Evolutionary conservation across 2,888 invertebrate species (phyloP).

Genomic region (Clivina fossor): DNA sequence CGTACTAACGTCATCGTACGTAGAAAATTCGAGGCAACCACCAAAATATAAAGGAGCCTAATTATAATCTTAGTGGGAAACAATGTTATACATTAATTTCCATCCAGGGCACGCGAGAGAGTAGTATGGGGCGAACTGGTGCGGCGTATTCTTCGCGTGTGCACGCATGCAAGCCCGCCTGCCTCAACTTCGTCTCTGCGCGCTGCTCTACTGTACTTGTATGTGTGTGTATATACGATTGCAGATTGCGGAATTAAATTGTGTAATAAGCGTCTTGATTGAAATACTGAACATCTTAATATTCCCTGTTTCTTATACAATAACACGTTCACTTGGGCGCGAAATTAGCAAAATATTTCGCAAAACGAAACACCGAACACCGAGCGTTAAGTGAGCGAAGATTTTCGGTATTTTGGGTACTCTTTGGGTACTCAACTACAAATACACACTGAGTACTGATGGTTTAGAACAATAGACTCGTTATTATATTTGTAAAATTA

Average conservation of each 20-base stretch:
- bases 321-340: constrained; percentile 31
- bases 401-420: too few species aligned
- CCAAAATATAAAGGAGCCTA: constrained; percentile 32
- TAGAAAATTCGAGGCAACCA: constrained; percentile 13
- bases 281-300: constrained; percentile 32
- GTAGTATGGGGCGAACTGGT: too few species aligned
- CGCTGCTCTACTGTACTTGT: too few species aligned
- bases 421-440: too few species aligned
- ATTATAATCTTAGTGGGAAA: constrained; percentile 32
- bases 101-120: constrained; percentile 20
- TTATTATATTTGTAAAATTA: too few species aligned
- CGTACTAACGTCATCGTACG: too few species aligned
- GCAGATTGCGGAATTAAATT: constrained; percentile 27
- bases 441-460: too few species aligned
- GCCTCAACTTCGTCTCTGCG: too few species aligned
- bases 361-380: constrained; percentile 3
- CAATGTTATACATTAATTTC: constrained; percentile 31
- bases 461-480: too few species aligned
- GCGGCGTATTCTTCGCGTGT: too few species aligned
- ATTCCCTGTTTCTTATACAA: constrained; percentile 31
- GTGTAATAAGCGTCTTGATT: constrained; percentile 31
- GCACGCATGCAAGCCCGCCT: too few species aligned
- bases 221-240: constrained; percentile 25
- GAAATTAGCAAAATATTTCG: constrained; percentile 32
- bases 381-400: neutral